These are phyloP conservation scores for Lonchura striata DNA, from an alignment of 2,113 vertebrate genomes.

Conservation along the genomic window DNA sequence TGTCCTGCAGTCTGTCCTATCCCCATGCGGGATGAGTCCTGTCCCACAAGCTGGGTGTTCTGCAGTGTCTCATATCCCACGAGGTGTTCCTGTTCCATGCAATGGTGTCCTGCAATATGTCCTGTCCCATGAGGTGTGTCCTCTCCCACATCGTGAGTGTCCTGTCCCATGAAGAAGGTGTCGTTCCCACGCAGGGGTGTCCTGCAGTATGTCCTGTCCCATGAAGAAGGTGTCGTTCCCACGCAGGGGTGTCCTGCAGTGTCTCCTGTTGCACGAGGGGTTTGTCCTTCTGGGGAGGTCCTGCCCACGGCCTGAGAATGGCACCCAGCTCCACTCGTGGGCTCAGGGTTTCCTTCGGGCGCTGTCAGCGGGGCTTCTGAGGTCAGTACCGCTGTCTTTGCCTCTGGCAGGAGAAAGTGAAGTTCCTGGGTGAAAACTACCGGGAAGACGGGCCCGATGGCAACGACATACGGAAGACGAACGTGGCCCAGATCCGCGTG, in stretches of 20 bases:
- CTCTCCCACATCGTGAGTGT: background rate
- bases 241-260: background rate
- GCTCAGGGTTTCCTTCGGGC: background rate
- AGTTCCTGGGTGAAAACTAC: slow-evolving; percentile 90
- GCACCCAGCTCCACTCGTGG: background rate
- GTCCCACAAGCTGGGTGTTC: background rate
- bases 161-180: background rate
- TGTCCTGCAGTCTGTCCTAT: background rate
- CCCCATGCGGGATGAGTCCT: background rate
- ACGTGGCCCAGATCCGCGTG: slow-evolving; percentile 96
- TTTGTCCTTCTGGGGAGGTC: background rate
- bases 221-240: background rate
- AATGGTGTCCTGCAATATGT: background rate
- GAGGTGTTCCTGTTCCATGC: background rate
- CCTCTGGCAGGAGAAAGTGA: slow-evolving; percentile 86
- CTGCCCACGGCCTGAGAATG: background rate
- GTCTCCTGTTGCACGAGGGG: slow-evolving; percentile 80
- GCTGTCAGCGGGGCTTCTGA: background rate
- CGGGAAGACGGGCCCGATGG: slow-evolving; percentile 89
- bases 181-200: background rate
- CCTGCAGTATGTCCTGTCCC: background rate
- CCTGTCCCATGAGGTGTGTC: background rate
- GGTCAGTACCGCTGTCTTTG: background rate
- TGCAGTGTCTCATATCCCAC: background rate
- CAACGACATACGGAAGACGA: slow-evolving; percentile 92